Evolutionary conservation across 2,888 invertebrate species (phyloP).

Genomic region (Dastarcus helophoroides): DNA sequence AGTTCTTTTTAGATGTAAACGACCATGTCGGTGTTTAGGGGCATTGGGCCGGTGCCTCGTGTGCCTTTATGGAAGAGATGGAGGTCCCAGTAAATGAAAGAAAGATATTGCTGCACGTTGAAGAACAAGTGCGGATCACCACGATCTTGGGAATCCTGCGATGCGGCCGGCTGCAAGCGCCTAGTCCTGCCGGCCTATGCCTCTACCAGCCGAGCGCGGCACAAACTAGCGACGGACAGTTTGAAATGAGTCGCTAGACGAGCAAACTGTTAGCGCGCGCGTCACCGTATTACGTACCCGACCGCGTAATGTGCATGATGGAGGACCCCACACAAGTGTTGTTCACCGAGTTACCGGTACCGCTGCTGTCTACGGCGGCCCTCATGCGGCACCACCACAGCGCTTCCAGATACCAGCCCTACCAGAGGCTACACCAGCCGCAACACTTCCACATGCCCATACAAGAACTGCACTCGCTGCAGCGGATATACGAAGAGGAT

Average conservation of each 20-base stretch:
- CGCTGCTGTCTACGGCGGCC: slow-evolving; percentile 40
- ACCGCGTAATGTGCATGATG: slow-evolving; percentile 42
- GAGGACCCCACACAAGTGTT: slow-evolving; percentile 44
- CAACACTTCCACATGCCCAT: slow-evolving; percentile 39
- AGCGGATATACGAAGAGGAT: slow-evolving; percentile 17
- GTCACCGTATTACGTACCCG: slow-evolving; percentile 22
- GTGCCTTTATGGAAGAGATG: no score
- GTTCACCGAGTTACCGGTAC: slow-evolving; percentile 48
- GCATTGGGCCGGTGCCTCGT: no score
- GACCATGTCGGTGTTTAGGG: no score
- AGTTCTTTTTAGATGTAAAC: no score
- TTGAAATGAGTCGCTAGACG: slow-evolving; percentile 31
- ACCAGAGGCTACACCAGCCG: slow-evolving; percentile 58
- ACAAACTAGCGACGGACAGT: slow-evolving; percentile 24
- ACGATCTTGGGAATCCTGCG: no score
- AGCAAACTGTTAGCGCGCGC: slow-evolving; percentile 28
- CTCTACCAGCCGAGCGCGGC: neutral
- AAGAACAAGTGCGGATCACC: no score
- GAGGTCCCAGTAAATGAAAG: no score
- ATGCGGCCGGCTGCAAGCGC: neutral
- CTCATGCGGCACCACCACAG: slow-evolving; percentile 41
- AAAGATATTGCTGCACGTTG: no score
- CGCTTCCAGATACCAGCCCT: slow-evolving; percentile 44
- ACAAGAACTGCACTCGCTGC: slow-evolving; percentile 30
- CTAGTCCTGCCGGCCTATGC: neutral